These are phyloP conservation scores for Echinops telfairi DNA, from an alignment of 2,113 vertebrate species.

Conservation along the genomic window DNA sequence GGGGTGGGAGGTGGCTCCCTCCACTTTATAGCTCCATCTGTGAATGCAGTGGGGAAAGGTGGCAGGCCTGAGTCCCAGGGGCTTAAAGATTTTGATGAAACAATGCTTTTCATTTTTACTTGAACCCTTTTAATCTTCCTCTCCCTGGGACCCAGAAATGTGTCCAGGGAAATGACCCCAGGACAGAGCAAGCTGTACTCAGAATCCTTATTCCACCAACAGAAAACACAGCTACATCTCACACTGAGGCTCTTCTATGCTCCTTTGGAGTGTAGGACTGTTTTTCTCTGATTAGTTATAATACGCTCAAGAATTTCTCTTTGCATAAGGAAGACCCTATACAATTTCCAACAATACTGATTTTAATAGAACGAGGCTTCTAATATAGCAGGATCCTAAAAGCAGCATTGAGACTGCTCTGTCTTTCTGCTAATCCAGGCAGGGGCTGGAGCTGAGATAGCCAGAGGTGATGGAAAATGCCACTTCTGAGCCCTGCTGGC, in stretches of 20 bases:
- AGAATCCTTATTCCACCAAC: not conserved
- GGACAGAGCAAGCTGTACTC: not conserved
- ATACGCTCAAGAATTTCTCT: not conserved
- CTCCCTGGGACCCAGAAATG: slow-evolving; percentile 19
- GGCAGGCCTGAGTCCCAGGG: not conserved
- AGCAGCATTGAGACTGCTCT: not conserved
- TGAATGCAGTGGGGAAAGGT: not conserved
- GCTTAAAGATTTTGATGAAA: slow-evolving; percentile 31
- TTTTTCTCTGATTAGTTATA: slow-evolving; percentile 24
- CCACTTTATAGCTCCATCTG: not conserved
- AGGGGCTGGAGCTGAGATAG: not conserved
- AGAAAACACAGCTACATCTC: slow-evolving; percentile 1
- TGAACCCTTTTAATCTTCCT: not conserved
- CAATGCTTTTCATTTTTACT: not conserved
- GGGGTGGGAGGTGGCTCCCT: not conserved
- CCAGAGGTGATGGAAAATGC: not conserved
- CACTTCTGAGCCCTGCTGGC: not conserved
- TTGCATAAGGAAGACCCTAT: not conserved
- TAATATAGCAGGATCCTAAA: not conserved
- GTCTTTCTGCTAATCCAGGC: slow-evolving; percentile 6
- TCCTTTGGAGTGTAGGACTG: not conserved
- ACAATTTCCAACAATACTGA: not conserved
- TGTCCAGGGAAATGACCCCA: not conserved
- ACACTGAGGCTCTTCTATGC: not conserved
- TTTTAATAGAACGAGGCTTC: not conserved